Evolutionary conservation across 2,113 vertebrate species (phyloP).

Genomic region (Leiothrix lutea): DNA sequence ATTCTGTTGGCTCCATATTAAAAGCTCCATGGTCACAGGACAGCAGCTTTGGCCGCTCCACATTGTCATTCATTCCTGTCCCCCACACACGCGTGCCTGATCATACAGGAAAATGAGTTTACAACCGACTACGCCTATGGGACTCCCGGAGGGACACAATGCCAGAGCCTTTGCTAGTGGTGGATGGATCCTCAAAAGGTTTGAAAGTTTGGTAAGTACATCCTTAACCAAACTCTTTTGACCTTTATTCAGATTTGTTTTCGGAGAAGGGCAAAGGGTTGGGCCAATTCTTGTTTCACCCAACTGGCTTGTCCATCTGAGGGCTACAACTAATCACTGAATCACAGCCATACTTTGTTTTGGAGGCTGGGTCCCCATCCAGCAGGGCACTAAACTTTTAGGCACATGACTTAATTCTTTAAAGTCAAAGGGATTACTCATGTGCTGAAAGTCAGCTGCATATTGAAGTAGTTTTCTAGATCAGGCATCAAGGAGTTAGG

Average conservation of each 20-base stretch:
- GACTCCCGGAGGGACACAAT: background rate
- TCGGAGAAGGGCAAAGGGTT: slow-evolving; percentile 60
- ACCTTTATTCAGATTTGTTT: slow-evolving; percentile 60
- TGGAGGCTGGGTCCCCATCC: background rate
- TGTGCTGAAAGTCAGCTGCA: slow-evolving; percentile 18
- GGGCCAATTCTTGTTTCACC: slow-evolving; percentile 42
- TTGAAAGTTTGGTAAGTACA: slow-evolving; percentile 60
- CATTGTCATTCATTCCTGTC: slow-evolving; percentile 57
- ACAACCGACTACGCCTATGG: background rate
- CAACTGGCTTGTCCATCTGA: slow-evolving; percentile 45
- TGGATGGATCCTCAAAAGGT: slow-evolving; percentile 35
- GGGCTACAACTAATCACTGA: slow-evolving; percentile 49
- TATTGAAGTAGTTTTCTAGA: background rate
- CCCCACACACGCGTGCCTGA: slow-evolving; percentile 4
- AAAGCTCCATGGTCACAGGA: slow-evolving; percentile 62
- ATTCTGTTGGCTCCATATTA: slow-evolving; percentile 71
- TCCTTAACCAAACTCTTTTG: slow-evolving; percentile 64
- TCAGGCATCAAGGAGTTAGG: background rate
- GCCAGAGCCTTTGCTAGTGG: background rate
- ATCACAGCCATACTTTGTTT: slow-evolving; percentile 38
- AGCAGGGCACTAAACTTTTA: slow-evolving; percentile 16
- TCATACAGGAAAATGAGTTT: slow-evolving; percentile 43
- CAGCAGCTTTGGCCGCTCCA: slow-evolving; percentile 15
- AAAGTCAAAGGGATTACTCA: slow-evolving; percentile 42
- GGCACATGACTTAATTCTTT: slow-evolving; percentile 24